These are phyloP conservation scores for Lophura nycthemera DNA, from an alignment of 2,113 vertebrate species.

Conservation along the genomic window DNA sequence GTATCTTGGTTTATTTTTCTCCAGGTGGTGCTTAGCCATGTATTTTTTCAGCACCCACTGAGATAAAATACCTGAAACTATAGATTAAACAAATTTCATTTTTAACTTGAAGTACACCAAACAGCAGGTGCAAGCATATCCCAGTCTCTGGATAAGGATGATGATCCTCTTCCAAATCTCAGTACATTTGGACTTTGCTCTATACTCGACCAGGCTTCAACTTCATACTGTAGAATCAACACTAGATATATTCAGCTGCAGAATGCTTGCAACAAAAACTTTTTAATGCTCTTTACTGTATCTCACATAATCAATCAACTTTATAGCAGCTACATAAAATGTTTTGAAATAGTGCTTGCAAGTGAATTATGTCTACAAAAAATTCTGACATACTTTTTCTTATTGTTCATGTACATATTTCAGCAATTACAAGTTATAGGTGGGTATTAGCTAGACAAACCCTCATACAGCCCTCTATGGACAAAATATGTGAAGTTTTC, in stretches of 20 bases:
- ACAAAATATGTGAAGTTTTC: not conserved
- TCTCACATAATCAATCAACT: not conserved
- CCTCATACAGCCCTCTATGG: not conserved
- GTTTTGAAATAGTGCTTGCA: not conserved
- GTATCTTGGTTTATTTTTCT: not conserved
- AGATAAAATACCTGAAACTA: not conserved
- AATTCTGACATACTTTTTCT: not conserved
- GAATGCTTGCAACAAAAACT: not conserved
- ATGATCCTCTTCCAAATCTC: not conserved
- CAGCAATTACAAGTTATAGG: not conserved
- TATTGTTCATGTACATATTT: not conserved
- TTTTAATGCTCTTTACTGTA: not conserved
- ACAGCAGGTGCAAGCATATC: not conserved
- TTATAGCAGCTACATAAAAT: not conserved
- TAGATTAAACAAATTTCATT: not conserved
- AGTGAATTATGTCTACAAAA: not conserved
- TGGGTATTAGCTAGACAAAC: not conserved
- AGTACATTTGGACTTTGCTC: not conserved
- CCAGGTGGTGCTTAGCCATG: not conserved
- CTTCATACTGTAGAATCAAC: not conserved
- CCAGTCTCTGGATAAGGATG: not conserved
- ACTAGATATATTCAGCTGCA: not conserved
- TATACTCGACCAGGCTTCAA: not conserved
- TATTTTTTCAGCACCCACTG: not conserved
- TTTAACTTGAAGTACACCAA: not conserved